These are phyloP conservation scores for Drosophila takahashii DNA, from an alignment of 1,140 invertebrate genomes.

Conservation along the genomic window DNA sequence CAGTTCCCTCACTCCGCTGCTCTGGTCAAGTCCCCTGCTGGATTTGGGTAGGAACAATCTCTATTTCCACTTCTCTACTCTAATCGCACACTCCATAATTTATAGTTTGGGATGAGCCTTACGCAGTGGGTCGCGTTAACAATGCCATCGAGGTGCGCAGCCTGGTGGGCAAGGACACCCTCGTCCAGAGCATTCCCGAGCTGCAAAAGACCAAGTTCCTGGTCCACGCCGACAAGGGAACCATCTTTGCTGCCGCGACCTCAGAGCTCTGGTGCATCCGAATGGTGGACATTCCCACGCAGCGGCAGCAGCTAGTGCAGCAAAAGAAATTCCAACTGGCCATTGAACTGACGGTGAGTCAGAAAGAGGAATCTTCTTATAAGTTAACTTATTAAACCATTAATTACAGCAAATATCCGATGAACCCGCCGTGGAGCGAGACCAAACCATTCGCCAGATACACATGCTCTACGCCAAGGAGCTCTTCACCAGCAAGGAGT, in stretches of 20 bases:
- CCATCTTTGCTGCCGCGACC: slow-evolving; percentile 93
- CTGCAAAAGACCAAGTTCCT: slow-evolving; percentile 89
- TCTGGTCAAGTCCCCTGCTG: slow-evolving; percentile 68
- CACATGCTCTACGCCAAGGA: slow-evolving; percentile 96
- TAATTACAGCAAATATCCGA: slow-evolving; percentile 91
- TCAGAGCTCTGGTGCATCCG: slow-evolving; percentile 95
- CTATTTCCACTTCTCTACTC: not conserved
- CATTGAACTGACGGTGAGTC: slow-evolving; percentile 94
- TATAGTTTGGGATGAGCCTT: slow-evolving; percentile 96
- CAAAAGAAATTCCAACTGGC: slow-evolving; percentile 97
- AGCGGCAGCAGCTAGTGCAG: slow-evolving; percentile 92
- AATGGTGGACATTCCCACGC: slow-evolving; percentile 91
- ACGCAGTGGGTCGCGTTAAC: slow-evolving; percentile 92
- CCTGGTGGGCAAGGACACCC: slow-evolving; percentile 89
- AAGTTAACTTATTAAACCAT: not conserved
- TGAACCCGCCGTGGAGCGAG: slow-evolving; percentile 92
- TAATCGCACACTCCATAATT: not conserved
- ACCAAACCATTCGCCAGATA: slow-evolving; percentile 93
- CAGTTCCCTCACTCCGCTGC: slow-evolving; percentile 50
- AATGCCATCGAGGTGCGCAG: slow-evolving; percentile 94
- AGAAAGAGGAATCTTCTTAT: no score
- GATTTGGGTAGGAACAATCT: slow-evolving; percentile 51
- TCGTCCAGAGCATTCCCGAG: slow-evolving; percentile 91
- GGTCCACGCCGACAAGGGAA: slow-evolving; percentile 89
- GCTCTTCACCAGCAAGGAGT: slow-evolving; percentile 94